Percentiles rank a stretch among this genome's conserved stretches.
Evolutionary conservation across 2,797 vertebrate genomes (phyloP).

Genomic region (Clarias fuscus): DNA sequence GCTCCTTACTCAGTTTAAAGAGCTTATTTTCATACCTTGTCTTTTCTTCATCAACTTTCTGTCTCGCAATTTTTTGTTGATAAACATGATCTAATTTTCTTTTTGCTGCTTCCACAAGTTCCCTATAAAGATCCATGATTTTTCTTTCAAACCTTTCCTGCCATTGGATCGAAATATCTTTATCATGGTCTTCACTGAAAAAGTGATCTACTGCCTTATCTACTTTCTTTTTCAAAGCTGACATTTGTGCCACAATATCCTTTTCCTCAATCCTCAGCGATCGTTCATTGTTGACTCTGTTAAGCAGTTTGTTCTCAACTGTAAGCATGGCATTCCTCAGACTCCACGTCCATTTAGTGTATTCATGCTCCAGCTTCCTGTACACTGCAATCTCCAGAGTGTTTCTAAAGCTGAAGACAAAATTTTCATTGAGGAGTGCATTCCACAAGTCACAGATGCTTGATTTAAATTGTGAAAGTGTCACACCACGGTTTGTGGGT

Average conservation of each 20-base stretch:
- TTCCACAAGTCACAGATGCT: conserved; percentile 66
- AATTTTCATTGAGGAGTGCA: conserved; percentile 74
- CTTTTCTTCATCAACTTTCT: conserved; percentile 53
- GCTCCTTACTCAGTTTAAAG: conserved; percentile 52
- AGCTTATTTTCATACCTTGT: conserved; percentile 53
- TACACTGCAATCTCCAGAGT: conserved; percentile 68
- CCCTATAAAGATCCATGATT: conserved; percentile 48
- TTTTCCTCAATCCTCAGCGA: conserved; percentile 5
- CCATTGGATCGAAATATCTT: conserved; percentile 68
- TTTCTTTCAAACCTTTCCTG: conserved; percentile 55
- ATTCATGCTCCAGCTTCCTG: conserved; percentile 66
- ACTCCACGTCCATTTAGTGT: conserved; percentile 70
- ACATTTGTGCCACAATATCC: conserved; percentile 1
- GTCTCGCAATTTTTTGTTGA: conserved; percentile 45
- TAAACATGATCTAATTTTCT: conserved; percentile 52
- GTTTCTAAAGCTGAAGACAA: conserved; percentile 79
- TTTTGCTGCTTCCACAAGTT: conserved; percentile 54
- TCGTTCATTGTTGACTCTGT: conserved; percentile 58
- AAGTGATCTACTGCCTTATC: not conserved
- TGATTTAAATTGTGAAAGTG: conserved; percentile 65
- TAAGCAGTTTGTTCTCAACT: conserved; percentile 61
- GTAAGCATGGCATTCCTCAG: conserved; percentile 67
- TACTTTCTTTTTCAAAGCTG: not conserved
- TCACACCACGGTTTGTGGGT: conserved; percentile 55
- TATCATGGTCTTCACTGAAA: conserved; percentile 38